Base-by-base conservation (phyloP, 2,888 invertebrate species). In the Theodoxus fluviatilis region DNA sequence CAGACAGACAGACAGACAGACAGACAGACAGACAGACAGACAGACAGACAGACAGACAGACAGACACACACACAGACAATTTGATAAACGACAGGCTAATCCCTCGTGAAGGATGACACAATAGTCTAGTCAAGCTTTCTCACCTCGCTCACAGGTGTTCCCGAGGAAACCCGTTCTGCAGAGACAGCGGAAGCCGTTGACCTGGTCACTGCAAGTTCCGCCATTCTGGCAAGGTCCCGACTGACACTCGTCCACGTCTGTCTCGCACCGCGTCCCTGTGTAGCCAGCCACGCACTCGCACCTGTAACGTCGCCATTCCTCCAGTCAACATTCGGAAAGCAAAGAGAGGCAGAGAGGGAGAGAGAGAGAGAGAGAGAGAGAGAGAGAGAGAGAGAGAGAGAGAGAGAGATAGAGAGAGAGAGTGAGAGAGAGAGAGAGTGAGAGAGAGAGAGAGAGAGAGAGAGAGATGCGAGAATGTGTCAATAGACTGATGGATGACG, bases 221-320 rank as follows among this genome's bases (percentile, higher is more conserved):
- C 78, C 78, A 75, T 84, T 81, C 67, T 75, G 75, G 84, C 96
- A 96, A 35, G 95, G 95, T 22, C 90, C 88, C 22, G 92, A 91
- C 22, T 91, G 90, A 88, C 84, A 85, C 65, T 83, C 82, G 61
- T 81, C 61, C 0, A 80, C 78, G 25, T 76, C 76, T 2, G 68
- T 61, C 38, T 80, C 78, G 70, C 83, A 83, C 35, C 67, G 70
- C 25, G 63, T 67, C 0, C 83, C 83, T 15, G 70, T 74, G 67
- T 73, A 83, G 2, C 83, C 83, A 33, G 70, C 66, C 6, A 63
- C 40, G 68, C 83, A 83, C n/a, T 59, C 66, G 61, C 82, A 82
- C 1, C 78, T 73, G 68, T 15, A 61, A 63, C 22, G 15, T 18
- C 3, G 9, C 9, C 9, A 43, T 43, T 43, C 9, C 9, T 9